These are phyloP conservation scores for Mastigias papua DNA, from an alignment of 30 jellyfish, hydroid and myxozoan genomes.

Conservation along the genomic window DNA sequence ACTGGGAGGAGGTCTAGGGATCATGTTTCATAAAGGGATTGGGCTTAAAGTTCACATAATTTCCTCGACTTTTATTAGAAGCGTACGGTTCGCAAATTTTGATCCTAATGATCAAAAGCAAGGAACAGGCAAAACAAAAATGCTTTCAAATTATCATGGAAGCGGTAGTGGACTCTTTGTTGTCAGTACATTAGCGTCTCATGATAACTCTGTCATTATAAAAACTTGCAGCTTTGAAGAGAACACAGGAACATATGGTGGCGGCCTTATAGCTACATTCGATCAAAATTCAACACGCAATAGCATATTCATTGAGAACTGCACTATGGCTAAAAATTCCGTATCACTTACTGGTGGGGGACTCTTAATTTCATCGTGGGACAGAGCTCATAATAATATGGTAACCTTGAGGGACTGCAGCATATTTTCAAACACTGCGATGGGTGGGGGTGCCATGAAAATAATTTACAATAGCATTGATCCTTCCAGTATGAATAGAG, in stretches of 20 bases:
- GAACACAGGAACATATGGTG: constrained; percentile 74
- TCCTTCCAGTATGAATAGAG: constrained; percentile 36
- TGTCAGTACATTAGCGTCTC: constrained; percentile 41
- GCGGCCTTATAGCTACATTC: constrained; percentile 55
- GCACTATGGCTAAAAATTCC: constrained; percentile 24
- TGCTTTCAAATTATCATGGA: constrained; percentile 66
- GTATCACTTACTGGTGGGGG: constrained; percentile 78
- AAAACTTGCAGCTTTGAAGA: constrained; percentile 30
- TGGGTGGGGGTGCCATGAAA: constrained; percentile 82
- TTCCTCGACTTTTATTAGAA: constrained; percentile 15
- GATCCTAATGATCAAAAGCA: constrained; percentile 29
- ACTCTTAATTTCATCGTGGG: constrained; percentile 59
- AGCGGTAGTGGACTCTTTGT: constrained; percentile 70
- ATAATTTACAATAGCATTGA: constrained; percentile 54
- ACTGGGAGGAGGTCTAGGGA: constrained; percentile 71
- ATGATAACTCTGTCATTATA: constrained; percentile 26
- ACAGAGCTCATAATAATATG: constrained; percentile 53
- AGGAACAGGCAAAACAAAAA: constrained; percentile 28
- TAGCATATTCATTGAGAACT: constrained; percentile 1
- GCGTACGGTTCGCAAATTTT: constrained; percentile 31
- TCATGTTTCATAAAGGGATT: constrained; percentile 49
- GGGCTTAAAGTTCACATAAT: constrained; percentile 12
- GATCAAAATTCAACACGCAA: constrained; percentile 54
- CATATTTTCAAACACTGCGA: constrained; percentile 40
- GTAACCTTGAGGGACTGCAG: constrained; percentile 7